Base-by-base conservation (phyloP, 2,113 vertebrate species). In the Sphaerodactylus townsendi region DNA sequence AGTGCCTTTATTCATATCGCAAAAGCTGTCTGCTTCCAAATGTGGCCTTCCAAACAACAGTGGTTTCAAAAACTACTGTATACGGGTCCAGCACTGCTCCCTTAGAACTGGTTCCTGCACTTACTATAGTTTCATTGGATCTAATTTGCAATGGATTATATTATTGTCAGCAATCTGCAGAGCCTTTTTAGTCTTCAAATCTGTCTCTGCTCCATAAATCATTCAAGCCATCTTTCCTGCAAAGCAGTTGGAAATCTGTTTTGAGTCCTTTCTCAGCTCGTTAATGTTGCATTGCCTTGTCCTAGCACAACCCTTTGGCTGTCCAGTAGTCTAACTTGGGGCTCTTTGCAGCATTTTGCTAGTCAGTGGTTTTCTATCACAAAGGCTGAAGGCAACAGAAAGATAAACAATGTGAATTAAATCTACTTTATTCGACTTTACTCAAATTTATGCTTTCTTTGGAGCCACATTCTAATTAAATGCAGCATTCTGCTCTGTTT, bases 231-330 rank as follows among this genome's bases (percentile, higher is more conserved):
- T 25, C 21, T 17, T 71, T 35, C 53, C 39, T 3, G 2, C 30
- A 46, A 66, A 83, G 39, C 15, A 35, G n/a, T 59, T 3, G 10
- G 73, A 62, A 77, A 33, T 56, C 46, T 19, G 56, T 35, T 46
- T n/a, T 33, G 30, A 30, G 48, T 56, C 65, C 74, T 70, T 56
- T 35, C 74, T 39, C 62, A 69, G 33, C 65, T 35, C 2, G 21
- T 77, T 70, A 84, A 84, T 84, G 65, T 72, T 78, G 75, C 30
- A 71, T 37, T 62, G 37, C 53, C 39, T 64, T n/a, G 50, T 84
- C 83, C 66, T 64, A 46, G 41, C 78, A 64, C 66, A 72, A 62
- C 68, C 82, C 46, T 25, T 62, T 28, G 53, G 37, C 50, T 39
- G 64, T 14, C 21, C 2, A 35, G 6, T 23, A 2, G 25, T 71